Conservation (phyloP, 2,113 vertebrate species). For the Syrrhaptes paradoxus region DNA sequence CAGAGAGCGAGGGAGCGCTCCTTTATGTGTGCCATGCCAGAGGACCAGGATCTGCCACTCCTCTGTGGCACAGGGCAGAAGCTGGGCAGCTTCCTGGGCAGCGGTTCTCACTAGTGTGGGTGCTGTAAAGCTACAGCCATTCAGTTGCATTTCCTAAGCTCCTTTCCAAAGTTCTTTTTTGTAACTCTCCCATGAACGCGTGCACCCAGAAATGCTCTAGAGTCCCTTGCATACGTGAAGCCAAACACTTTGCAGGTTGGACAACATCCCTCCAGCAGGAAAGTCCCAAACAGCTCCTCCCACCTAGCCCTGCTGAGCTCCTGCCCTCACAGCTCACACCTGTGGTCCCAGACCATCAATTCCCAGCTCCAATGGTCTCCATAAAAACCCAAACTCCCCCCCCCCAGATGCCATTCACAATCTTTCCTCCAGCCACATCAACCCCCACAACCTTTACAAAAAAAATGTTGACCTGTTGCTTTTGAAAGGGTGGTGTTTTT, state of each 20-base stretch:
- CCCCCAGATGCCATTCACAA: not conserved
- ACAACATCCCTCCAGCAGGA: not conserved
- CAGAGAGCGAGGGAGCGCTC: fast-evolving
- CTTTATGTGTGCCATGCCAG: fast-evolving
- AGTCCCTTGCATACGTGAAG: not conserved
- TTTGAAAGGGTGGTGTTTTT: no score
- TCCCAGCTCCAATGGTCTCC: not conserved
- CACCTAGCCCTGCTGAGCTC: not conserved
- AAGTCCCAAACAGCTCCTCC: not conserved
- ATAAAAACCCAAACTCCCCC: not conserved
- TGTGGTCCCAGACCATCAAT: not conserved
- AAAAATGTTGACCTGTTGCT: no score
- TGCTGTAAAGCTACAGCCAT: not conserved
- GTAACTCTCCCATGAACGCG: fast-evolving
- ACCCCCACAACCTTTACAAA: no score
- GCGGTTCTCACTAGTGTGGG: not conserved
- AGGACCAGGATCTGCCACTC: not conserved
- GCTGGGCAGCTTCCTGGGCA: not conserved
- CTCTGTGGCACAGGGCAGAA: not conserved
- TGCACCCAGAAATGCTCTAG: fast-evolving
- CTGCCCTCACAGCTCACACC: not conserved
- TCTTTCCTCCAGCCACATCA: not conserved
- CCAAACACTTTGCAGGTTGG: not conserved
- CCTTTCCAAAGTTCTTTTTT: not conserved
- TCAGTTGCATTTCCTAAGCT: not conserved